A percentile compares a stretch with the other conserved stretches of the same genome.
Evolutionary conservation across 2,113 vertebrate species (phyloP).

Genomic region (Takifugu flavidus): DNA sequence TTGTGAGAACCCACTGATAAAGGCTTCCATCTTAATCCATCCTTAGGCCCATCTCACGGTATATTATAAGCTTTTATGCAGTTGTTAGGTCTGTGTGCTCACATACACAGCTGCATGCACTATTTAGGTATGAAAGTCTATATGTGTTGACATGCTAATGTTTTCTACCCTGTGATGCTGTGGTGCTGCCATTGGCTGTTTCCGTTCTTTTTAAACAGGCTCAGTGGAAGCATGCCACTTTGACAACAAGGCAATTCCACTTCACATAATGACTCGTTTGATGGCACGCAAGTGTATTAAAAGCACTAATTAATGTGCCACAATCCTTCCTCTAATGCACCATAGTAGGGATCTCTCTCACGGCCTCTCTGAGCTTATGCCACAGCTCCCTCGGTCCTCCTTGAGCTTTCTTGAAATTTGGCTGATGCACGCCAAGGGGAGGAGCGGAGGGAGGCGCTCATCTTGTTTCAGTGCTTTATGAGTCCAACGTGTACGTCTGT

Average conservation of each 20-base stretch:
- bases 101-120: constrained; percentile 22
- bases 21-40: constrained; percentile 73
- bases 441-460: constrained; percentile 66
- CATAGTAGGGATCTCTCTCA: constrained; percentile 24
- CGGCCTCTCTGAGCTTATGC: constrained; percentile 37
- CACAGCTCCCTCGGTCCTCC: constrained; percentile 52
- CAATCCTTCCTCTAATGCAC: constrained; percentile 42
- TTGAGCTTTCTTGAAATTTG: constrained; percentile 73
- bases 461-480: constrained; percentile 80
- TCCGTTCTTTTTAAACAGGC: constrained; percentile 43
- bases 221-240: constrained; percentile 22
- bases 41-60: constrained; percentile 66
- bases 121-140: constrained; percentile 28
- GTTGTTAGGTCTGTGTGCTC: constrained; percentile 62
- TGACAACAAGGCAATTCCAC: constrained; percentile 31
- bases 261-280: constrained; percentile 47
- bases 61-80: constrained; percentile 61
- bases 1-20: constrained; percentile 77
- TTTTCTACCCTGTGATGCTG: constrained; percentile 29
- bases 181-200: constrained; percentile 35
- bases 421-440: constrained; percentile 51
- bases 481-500: constrained; percentile 76
- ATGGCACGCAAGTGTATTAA: constrained; percentile 59
- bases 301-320: constrained; percentile 60
- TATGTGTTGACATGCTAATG: constrained; percentile 64